Base-by-base conservation (phyloP, 2,797 vertebrate species). In the Linurgus olivaceus region DNA sequence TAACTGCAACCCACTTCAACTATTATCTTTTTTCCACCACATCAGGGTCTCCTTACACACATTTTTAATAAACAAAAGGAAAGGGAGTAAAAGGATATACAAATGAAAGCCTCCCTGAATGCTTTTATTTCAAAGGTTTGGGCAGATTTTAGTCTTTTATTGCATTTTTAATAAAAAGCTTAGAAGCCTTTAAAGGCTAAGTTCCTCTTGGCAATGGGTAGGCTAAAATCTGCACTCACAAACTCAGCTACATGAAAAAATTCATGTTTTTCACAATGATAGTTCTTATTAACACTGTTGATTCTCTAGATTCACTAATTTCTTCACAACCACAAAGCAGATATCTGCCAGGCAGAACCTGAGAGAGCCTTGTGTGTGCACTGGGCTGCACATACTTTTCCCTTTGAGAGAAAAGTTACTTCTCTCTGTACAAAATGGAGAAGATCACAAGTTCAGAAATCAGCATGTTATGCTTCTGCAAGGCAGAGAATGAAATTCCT, bases 161-260 rank as follows among this genome's bases (percentile, higher is more conserved):
- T 94, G 51, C 58, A 66, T 93, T 86, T 95, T 87, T 84, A 94
- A 89, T 94, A 91, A 91, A 95, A 94, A 87, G 48, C 61, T 93
- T 89, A 63, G 15, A 85, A 76, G 84, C 67, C 52, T 82, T 94
- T 74, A 82, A 79, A 93, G 61, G 40, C 31, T 76, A 90, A 89
- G 15, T 80, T 89, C 72, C 45, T 80, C 63, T 89, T 93, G 78
- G 74, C 77, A 93, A 73, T 6, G n/a, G n/a, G 42, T 33, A 79
- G 55, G 40, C 57, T 88, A 70, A 94, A 94, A 76, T 67, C 78
- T 82, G 51, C 25, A 31, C 63, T 84, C 58, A 21, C 1, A 10
- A 79, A 57, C 25, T 37, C 57, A 79, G 25, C 33, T 65, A 89
- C 57, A 67, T 71, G 2, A 50, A 91, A 80, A 59, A 71, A 23